These are phyloP conservation scores for Ischnura elegans DNA, from an alignment of 2,888 invertebrate genomes.

Conservation along the genomic window DNA sequence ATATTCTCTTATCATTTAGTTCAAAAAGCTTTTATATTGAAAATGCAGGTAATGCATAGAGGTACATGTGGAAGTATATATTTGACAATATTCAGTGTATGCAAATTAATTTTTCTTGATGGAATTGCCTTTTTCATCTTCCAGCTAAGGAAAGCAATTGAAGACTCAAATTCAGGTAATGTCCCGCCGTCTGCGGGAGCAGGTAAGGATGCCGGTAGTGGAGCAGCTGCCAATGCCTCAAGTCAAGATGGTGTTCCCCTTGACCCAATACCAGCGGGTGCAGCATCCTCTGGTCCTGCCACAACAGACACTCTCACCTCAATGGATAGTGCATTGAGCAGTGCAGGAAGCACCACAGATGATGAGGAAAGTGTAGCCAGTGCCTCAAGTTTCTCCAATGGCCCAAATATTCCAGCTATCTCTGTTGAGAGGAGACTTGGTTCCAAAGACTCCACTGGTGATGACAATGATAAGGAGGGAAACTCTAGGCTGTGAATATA, in stretches of 20 bases:
- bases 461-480: constrained; percentile 42
- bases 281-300: constrained; percentile 68
- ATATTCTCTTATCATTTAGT: no score
- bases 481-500: constrained; percentile 61
- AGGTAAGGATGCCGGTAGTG: constrained; percentile 25
- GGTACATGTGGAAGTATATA: no score
- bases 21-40: no score
- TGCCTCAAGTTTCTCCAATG: constrained; percentile 58
- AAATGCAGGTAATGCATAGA: no score
- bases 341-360: constrained; percentile 69
- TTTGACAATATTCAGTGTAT: no score
- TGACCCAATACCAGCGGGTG: constrained; percentile 57
- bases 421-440: constrained; percentile 38
- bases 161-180: constrained; percentile 91
- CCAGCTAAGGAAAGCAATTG: constrained; percentile 91
- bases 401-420: constrained; percentile 40
- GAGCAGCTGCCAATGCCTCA: neutral
- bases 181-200: constrained; percentile 76
- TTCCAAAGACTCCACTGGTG: constrained; percentile 46
- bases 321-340: constrained; percentile 71
- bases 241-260: constrained; percentile 50
- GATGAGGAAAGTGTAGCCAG: constrained; percentile 69
- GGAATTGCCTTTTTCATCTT: constrained; percentile 72
- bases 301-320: constrained; percentile 70
- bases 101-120: no score